Evolutionary conservation across 2,113 vertebrate genomes (phyloP), one percentile per base, ranked within the genome.

Genomic region (Carassius auratus): DNA sequence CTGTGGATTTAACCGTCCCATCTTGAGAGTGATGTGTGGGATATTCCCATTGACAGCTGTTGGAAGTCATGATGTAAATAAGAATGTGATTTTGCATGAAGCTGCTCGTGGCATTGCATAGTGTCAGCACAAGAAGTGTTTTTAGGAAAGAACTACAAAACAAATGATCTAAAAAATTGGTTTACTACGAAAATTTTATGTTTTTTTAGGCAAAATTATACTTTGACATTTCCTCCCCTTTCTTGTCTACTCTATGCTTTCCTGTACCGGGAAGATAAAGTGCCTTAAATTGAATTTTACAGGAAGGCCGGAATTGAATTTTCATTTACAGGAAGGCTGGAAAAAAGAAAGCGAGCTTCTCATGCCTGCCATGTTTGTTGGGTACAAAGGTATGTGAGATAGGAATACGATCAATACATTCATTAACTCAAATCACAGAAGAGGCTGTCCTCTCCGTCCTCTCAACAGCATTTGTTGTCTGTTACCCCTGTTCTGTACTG

Each of bases 341-440:
- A 12, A 57, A 57, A 57, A 57, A 57, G 59, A 81, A 50, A 81
- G 78, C 17, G n/a, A 50, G 15, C 23, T 23, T 81, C 78, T 19
- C 38, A 48, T 30, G 36, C 23, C 23, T n/a, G n/a, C 15, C n/a
- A 14, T 52, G 38, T 80, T 81, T 81, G 61, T 68, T 21, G 30
- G 45, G 79, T 81, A 68, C 79, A 81, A 81, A 81, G 79, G 79
- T 68, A 66, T 81, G 42, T 21, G 61, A 68, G 79, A 81, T 81
- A 68, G n/a, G 21, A 64, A 9, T 17, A 19, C 15, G 23, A 45
- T 81, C 78, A 66, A 68, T 81, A 33, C 66, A 42, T 50, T 81
- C 61, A 68, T 50, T 68, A 66, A 38, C n/a, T 5, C 38, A 38
- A 45, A 61, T 10, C 48, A 48, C 48, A 50, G 14, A 50, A 50